phyloP scores from a whole-genome alignment of 2,113 vertebrate species.

The Heterotis niloticus region DNA sequence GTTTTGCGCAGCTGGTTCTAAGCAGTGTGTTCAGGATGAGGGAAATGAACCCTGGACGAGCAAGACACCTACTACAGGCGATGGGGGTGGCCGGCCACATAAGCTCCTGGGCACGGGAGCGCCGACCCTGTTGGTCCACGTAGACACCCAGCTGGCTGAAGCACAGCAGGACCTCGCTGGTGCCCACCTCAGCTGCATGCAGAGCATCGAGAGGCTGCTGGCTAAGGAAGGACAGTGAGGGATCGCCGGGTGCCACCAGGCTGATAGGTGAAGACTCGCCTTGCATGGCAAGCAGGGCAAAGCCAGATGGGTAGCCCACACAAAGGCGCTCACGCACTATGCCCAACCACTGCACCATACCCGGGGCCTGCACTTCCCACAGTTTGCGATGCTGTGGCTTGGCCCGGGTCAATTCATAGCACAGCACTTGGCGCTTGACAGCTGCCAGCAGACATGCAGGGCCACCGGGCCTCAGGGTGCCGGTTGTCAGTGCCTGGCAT shows the following conservation, averaged over 20 bases:
- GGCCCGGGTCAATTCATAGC: slow-evolving; percentile 81
- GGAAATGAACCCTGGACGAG: no score
- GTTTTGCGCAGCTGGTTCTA: no score
- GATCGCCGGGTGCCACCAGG: slow-evolving; percentile 85
- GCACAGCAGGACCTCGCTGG: slow-evolving; percentile 87
- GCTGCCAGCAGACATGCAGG: slow-evolving; percentile 81
- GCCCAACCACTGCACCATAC: slow-evolving; percentile 85
- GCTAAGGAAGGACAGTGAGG: slow-evolving; percentile 86
- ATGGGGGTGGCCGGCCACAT: slow-evolving; percentile 94
- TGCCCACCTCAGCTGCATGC: slow-evolving; percentile 81
- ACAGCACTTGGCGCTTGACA: slow-evolving; percentile 84
- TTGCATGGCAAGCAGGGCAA: slow-evolving; percentile 86
- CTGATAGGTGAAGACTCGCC: slow-evolving; percentile 86
- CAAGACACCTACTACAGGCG: slow-evolving; percentile 83
- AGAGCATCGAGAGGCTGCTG: slow-evolving; percentile 88
- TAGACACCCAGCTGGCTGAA: slow-evolving; percentile 94
- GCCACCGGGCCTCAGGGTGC: slow-evolving; percentile 66
- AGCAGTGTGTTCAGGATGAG: no score
- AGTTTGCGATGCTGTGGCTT: slow-evolving; percentile 81
- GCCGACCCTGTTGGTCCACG: slow-evolving; percentile 87
- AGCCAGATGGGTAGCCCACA: slow-evolving; percentile 90
- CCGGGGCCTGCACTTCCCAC: slow-evolving; percentile 82
- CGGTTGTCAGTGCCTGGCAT: slow-evolving; percentile 82
- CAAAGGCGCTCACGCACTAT: slow-evolving; percentile 85
- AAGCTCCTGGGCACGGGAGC: slow-evolving; percentile 86